phyloP scores from a whole-genome alignment of 2,797 vertebrate genomes.

The Danio jaintianensis region DNA sequence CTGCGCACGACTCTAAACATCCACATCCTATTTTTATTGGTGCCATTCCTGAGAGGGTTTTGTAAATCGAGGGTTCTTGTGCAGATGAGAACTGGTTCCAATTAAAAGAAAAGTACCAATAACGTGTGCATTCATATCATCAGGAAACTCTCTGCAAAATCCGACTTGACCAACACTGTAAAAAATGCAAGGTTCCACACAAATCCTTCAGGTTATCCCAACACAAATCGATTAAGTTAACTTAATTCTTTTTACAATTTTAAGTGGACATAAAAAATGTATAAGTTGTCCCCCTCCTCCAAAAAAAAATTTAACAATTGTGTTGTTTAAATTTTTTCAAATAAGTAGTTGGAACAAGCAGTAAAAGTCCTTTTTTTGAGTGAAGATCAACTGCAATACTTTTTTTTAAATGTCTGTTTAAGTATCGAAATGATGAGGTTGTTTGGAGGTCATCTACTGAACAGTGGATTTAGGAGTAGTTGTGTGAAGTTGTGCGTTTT shows the following conservation, averaged over 20 bases:
- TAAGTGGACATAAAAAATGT: too few species aligned
- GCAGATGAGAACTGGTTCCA: conserved; percentile 14
- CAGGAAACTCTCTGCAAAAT: neutral
- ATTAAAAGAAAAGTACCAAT: conserved; percentile 4
- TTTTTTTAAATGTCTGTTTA: neutral
- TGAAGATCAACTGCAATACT: neutral
- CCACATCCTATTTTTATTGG: conserved; percentile 13
- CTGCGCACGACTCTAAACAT: conserved; percentile 17
- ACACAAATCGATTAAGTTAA: too few species aligned
- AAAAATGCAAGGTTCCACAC: too few species aligned
- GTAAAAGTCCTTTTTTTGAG: too few species aligned
- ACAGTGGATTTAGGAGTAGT: neutral
- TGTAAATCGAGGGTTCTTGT: neutral
- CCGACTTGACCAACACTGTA: neutral
- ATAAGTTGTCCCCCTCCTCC: too few species aligned
- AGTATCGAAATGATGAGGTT: neutral
- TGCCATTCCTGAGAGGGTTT: conserved; percentile 22
- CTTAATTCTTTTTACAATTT: too few species aligned
- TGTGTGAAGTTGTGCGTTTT: neutral
- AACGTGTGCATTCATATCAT: conserved; percentile 23
- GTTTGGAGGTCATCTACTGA: neutral
- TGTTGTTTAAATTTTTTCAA: too few species aligned
- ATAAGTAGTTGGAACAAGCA: too few species aligned
- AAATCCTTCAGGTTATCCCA: too few species aligned
- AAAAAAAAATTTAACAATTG: too few species aligned